A percentile compares a stretch with the other conserved stretches of the same genome.
phyloP scores from a whole-genome alignment of 2,113 vertebrate genomes.

The Glaucidium brasilianum region DNA sequence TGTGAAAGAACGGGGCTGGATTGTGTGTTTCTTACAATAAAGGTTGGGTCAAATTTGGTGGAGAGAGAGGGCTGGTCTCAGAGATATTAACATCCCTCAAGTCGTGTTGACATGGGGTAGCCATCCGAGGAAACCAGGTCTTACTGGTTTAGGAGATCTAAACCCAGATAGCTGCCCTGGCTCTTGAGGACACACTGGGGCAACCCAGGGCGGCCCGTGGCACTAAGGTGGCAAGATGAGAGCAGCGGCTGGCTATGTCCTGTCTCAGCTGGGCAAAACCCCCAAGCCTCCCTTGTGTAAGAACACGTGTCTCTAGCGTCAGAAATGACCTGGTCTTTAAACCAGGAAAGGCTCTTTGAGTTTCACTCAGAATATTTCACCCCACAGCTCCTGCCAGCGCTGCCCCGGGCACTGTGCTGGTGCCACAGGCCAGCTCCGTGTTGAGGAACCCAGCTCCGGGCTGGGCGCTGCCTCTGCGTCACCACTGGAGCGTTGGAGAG shows the following conservation, averaged over 20 bases:
- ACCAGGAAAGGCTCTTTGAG: background rate
- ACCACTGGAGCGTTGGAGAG: rapidly evolving
- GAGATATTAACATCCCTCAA: rapidly evolving
- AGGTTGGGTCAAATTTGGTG: background rate
- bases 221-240: background rate
- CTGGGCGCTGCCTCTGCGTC: background rate
- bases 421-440: rapidly evolving
- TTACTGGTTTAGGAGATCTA: background rate
- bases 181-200: background rate
- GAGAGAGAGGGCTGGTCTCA: background rate
- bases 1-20: background rate
- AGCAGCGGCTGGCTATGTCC: rapidly evolving
- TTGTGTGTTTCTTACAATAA: background rate
- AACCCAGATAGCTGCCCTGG: background rate
- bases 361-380: no score
- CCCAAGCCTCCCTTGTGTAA: rapidly evolving
- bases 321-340: background rate
- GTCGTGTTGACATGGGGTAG: rapidly evolving
- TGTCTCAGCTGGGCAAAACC: rapidly evolving
- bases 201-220: background rate
- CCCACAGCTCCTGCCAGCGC: rapidly evolving
- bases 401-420: rapidly evolving
- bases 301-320: rapidly evolving
- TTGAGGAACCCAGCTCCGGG: rapidly evolving
- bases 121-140: background rate